Evolutionary conservation across 64 coral and sea anemone species (phyloP).

Genomic region (Porites australiensis): DNA sequence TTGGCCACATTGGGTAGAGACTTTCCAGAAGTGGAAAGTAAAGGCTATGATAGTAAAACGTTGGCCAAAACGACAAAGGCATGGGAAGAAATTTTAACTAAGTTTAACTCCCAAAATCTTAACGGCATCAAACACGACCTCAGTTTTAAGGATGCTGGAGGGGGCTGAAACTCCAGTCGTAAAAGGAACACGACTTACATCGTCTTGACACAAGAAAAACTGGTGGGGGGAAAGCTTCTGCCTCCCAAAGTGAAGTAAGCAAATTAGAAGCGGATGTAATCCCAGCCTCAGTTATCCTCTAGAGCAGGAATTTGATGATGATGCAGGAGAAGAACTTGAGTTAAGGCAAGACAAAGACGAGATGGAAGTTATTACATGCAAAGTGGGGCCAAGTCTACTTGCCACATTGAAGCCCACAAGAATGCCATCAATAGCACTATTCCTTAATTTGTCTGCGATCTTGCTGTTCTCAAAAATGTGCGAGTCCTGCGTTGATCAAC

Average conservation of each 20-base stretch:
- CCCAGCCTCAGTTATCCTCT: conserved; percentile 13
- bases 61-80: background rate
- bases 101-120: background rate
- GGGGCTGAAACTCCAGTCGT: too few species aligned
- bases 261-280: background rate
- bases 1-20: background rate
- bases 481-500: conserved; percentile 29
- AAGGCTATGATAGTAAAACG: background rate
- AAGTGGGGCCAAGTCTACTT: conserved; percentile 56
- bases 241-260: background rate
- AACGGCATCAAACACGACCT: background rate
- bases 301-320: conserved; percentile 20
- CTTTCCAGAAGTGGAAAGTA: background rate
- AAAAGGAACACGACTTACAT: conserved; percentile 17
- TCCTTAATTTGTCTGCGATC: conserved; percentile 4
- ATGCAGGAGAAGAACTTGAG: conserved; percentile 26
- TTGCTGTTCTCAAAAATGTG: conserved; percentile 26
- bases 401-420: conserved; percentile 27
- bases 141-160: conserved; percentile 5
- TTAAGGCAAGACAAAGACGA: conserved; percentile 22
- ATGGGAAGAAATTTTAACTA: conserved; percentile 4
- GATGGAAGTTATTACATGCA: conserved; percentile 25
- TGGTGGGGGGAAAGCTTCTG: conserved; percentile 1
- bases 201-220: conserved; percentile 30
- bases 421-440: conserved; percentile 1